These are phyloP conservation scores for Antheraea mylitta DNA, from an alignment of 1,140 invertebrate species.

Conservation along the genomic window DNA sequence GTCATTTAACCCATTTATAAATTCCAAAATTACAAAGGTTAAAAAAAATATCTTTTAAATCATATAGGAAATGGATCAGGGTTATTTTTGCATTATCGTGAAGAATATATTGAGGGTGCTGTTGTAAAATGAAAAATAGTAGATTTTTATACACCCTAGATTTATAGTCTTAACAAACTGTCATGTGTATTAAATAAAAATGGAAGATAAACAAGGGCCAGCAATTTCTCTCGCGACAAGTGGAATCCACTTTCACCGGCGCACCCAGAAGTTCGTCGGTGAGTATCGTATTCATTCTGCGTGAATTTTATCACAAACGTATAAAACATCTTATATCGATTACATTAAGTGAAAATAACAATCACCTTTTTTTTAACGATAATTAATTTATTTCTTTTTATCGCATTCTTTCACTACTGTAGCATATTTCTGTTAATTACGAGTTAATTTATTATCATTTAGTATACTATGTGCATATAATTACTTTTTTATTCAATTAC, in stretches of 20 bases:
- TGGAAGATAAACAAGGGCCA: constrained; percentile 12
- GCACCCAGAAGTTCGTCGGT: constrained; percentile 17
- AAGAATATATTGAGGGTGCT: too few species aligned
- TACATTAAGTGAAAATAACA: not conserved
- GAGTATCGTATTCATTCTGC: not conserved
- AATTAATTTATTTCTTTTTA: constrained; percentile 4
- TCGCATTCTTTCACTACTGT: not conserved
- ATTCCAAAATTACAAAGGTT: too few species aligned
- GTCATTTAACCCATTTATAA: too few species aligned
- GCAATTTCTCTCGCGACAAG: constrained; percentile 11
- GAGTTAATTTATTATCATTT: constrained; percentile 1
- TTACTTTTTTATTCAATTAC: not conserved
- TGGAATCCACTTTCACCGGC: constrained; percentile 24
- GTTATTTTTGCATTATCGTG: too few species aligned
- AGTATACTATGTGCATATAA: not conserved
- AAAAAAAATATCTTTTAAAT: too few species aligned
- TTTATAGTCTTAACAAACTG: too few species aligned
- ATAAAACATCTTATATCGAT: not conserved
- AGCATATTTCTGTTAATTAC: constrained; percentile 3
- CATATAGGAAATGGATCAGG: too few species aligned
- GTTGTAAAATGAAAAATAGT: too few species aligned
- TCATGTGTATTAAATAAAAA: not conserved
- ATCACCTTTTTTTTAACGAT: not conserved
- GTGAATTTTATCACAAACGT: not conserved
- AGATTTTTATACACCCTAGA: too few species aligned